Evolutionary conservation across 2,888 invertebrate genomes (phyloP), one percentile per base, ranked within the genome.

Genomic region (Dinocampus coccinellae): DNA sequence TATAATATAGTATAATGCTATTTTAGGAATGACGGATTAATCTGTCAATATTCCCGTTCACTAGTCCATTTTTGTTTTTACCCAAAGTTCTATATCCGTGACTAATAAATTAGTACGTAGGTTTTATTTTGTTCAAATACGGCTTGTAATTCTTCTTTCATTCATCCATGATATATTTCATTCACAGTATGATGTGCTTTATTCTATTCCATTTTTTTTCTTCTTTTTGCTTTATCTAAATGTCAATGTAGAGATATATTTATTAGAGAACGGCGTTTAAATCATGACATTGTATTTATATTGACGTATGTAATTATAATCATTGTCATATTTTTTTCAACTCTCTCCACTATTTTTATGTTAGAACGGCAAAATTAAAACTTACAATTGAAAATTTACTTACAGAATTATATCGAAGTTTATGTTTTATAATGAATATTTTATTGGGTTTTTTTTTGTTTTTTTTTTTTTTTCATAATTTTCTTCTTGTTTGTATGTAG

Each of bases 321-420:
- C 29, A 26, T 24, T 53, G 29, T 65, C 64, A 29, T 69, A 22
- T 60, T 62, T 47, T 61, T 58, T 36, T 69, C 67, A 70, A 55
- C 60, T 69, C 60, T 69, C 60, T 67, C 52, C 33, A 58, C 34
- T 33, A 57, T 69, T 39, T n/a, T 47, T 69, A 75, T 71, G 53
- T 70, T 76, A 73, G 70, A 72, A 73, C 75, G 68, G 64, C 72
- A 73, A 76, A n/a, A n/a, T n/a, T 70, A 64, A 72, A 72, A 71
- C 77, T 76, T 78, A 78, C 53, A 73, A 55, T 75, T 75, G 1
- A 47, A 73, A 73, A 73, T 75, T 75, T 68, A 61, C 74, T 76
- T 73, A 75, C 71, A 73, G 62, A 73, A 71, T 74, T 75, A 73
- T 73, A 67, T 73, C 72, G 75, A 75, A 72, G 75, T 77, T 73